Conservation (phyloP, 2,888 invertebrate species). For the Eulithis testata region DNA sequence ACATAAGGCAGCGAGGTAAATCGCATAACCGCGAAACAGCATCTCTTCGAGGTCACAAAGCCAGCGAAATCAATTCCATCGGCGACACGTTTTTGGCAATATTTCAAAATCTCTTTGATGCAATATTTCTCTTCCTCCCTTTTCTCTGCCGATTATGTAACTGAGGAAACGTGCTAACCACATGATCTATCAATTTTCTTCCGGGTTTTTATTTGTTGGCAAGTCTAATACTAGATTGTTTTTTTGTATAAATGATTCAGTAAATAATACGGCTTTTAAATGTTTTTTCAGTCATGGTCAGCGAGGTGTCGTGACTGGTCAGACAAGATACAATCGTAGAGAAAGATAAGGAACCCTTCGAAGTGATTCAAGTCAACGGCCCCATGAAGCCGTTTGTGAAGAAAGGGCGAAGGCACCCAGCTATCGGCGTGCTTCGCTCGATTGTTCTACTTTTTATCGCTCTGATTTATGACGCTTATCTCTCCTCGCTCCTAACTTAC, state of each 20-base stretch:
- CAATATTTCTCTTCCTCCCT: constrained; percentile 65
- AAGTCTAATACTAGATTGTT: constrained; percentile 22
- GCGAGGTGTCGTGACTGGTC: constrained; percentile 24
- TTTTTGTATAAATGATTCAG: background rate
- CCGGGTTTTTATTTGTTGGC: constrained; percentile 35
- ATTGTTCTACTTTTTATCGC: constrained; percentile 64
- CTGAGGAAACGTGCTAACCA: constrained; percentile 49
- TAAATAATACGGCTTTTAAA: background rate
- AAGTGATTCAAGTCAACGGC: constrained; percentile 37
- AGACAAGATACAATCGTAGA: constrained; percentile 32
- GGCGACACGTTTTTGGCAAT: constrained; percentile 76
- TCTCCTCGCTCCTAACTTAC: constrained; percentile 53
- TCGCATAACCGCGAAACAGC: constrained; percentile 48
- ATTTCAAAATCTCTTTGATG: constrained; percentile 78
- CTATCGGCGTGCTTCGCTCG: constrained; percentile 43
- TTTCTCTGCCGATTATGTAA: constrained; percentile 61
- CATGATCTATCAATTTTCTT: constrained; percentile 50
- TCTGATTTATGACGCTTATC: constrained; percentile 75
- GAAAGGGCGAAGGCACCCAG: constrained; percentile 32
- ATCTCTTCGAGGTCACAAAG: constrained; percentile 57
- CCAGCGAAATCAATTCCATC: constrained; percentile 70
- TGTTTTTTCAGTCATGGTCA: constrained; percentile 4
- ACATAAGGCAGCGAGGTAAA: constrained; percentile 37
- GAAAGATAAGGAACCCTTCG: constrained; percentile 36
- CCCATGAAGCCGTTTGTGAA: constrained; percentile 39